Conservation (phyloP, 2,888 invertebrate species). For the Himalopsyche japonica region DNA sequence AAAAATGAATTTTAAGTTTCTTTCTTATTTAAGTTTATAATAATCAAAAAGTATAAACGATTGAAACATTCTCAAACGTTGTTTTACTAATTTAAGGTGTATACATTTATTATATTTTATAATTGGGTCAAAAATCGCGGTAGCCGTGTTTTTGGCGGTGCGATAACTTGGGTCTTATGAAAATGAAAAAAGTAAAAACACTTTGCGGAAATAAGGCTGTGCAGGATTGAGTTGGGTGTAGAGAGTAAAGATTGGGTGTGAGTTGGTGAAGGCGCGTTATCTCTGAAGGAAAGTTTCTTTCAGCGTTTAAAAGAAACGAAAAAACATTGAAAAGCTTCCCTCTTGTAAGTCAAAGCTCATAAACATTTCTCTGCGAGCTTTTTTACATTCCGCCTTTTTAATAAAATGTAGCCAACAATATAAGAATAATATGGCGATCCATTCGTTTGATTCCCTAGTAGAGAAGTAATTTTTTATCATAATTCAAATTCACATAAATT, state of each 20-base stretch:
- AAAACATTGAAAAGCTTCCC: background rate
- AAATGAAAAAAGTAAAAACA: background rate
- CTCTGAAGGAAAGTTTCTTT: background rate
- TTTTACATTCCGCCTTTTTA: background rate
- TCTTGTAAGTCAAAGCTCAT: background rate
- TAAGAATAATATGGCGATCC: too few species aligned
- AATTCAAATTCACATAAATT: too few species aligned
- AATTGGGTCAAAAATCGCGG: background rate
- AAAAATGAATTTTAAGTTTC: background rate
- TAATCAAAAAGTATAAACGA: too few species aligned
- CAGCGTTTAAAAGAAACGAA: background rate
- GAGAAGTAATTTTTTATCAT: too few species aligned
- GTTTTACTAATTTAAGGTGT: background rate
- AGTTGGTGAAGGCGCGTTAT: background rate
- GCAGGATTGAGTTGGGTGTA: background rate
- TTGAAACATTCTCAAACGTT: too few species aligned
- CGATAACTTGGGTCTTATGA: background rate
- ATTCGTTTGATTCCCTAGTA: too few species aligned
- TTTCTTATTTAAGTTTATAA: background rate
- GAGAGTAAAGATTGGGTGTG: background rate
- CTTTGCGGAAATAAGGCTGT: slow-evolving; percentile 1
- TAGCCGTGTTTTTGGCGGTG: background rate
- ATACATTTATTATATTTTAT: background rate
- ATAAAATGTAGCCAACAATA: too few species aligned
- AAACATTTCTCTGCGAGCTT: background rate